A percentile compares a stretch with the other conserved stretches of the same genome.
Conservation (phyloP, 2,888 invertebrate species). For the Gymnosoma rotundatum region DNA sequence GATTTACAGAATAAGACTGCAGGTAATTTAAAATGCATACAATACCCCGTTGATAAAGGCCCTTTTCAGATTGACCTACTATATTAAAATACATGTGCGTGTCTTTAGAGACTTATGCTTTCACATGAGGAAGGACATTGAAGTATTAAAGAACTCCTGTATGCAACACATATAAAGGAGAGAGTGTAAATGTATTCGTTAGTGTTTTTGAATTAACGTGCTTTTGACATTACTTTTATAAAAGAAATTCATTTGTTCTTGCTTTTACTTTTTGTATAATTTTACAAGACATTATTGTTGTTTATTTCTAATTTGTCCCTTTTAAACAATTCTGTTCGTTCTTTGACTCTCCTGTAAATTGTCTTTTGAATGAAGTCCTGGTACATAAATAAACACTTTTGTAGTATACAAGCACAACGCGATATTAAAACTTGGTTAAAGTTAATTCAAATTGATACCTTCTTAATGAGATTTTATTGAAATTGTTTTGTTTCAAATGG, state of each 20-base stretch:
- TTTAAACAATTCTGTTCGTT: conserved; percentile 34
- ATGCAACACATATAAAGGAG: background rate
- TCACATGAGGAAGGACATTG: background rate
- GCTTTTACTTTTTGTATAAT: conserved; percentile 38
- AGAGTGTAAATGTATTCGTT: background rate
- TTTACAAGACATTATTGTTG: conserved; percentile 44
- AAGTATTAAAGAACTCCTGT: background rate
- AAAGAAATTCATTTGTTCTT: conserved; percentile 57
- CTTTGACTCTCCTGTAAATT: conserved; percentile 45
- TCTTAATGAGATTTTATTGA: too few species aligned
- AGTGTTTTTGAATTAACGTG: conserved; percentile 8
- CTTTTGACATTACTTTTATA: conserved; percentile 56
- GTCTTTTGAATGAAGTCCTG: background rate
- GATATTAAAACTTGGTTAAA: background rate
- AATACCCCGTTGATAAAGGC: background rate
- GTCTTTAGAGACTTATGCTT: background rate
- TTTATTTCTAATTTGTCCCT: conserved; percentile 52
- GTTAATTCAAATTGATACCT: too few species aligned
- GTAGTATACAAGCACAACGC: background rate
- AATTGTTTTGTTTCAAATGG: too few species aligned
- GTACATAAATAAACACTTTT: background rate
- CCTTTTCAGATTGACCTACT: background rate
- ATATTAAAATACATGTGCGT: conserved; percentile 18
- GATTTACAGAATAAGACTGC: too few species aligned
- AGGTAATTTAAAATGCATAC: too few species aligned